Base-by-base conservation (phyloP, 2,797 vertebrate genomes). In the Leptoclinus maculatus region DNA sequence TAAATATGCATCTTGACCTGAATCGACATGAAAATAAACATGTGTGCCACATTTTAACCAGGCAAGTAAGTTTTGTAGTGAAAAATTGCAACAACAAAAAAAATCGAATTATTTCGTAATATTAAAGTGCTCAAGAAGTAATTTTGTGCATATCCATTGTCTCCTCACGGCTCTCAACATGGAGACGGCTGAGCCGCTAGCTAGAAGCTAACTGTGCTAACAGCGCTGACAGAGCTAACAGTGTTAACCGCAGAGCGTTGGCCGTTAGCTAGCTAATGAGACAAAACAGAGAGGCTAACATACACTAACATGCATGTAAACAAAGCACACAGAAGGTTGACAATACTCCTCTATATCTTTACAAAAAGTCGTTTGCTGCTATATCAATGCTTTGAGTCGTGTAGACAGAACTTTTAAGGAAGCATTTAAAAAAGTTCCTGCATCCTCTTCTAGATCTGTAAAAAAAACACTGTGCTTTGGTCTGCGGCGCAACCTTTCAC, bases 371-470 rank as follows among this genome's bases (percentile, higher is more conserved):
- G 16, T 25, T 23, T 13, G 23, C 23, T 14, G 49, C 8, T 51
- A 12, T 23, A 13, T 14, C 9, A 23, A 53, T 25, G 9, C 51
- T 51, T 5, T 54, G 53, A 54, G 12, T 27, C 14, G 25, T 27
- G 25, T 2, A 2, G 11, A 56, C 14, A 8, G 13, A 27, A 29
- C 25, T 8, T 56, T 56, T 56, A 16, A 14, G 12, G 53, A 14
- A 27, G 17, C 10, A 32, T 65, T 58, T 9, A 2, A 0, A 17
- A 38, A 57, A 32, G 19, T 74, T 63, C 10, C 59, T 23, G 53
- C 38, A 38, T 14, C 7, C 17, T 51, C 65, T 58, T 80, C 65
- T 68, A 19, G 38, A 23, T 54, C 36, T 56, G 32, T 27, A 57
- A 17, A 58, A 60, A 25, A 25, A 1, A 66, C 2, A 8, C 1